phyloP scores from a whole-genome alignment of 2,888 invertebrate species.

The Aporophyla nigra region DNA sequence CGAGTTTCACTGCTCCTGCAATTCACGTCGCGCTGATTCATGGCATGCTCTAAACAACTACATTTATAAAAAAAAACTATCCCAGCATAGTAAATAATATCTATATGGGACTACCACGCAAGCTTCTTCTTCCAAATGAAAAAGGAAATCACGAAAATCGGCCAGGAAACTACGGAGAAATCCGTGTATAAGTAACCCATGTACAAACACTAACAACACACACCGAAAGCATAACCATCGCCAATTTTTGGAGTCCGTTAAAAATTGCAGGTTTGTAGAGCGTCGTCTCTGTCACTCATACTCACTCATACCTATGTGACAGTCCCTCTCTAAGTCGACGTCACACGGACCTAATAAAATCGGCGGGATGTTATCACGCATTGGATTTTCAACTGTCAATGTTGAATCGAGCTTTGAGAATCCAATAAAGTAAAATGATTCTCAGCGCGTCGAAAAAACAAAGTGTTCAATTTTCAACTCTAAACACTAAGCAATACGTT shows the following conservation, averaged over 20 bases:
- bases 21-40: neutral
- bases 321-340: neutral
- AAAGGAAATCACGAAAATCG: neutral
- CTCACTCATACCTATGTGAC: neutral
- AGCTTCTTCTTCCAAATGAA: neutral
- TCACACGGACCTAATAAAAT: too few relatives aligned
- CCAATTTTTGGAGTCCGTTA: neutral
- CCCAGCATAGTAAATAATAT: neutral
- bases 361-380: too few relatives aligned
- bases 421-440: too few relatives aligned
- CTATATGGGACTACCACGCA: neutral
- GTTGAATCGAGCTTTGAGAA: too few relatives aligned
- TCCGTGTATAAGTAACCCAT: neutral
- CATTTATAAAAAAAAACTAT: neutral
- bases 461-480: too few relatives aligned
- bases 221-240: neutral
- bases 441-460: too few relatives aligned
- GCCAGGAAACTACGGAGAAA: neutral
- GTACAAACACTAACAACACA: too few relatives aligned
- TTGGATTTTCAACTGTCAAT: too few relatives aligned
- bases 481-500: too few relatives aligned
- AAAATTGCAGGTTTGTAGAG: neutral
- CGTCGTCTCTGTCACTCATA: neutral
- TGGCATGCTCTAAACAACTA: neutral
- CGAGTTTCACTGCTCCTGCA: neutral